phyloP scores from a whole-genome alignment of 2,888 invertebrate species.

The Metalampra italica region DNA sequence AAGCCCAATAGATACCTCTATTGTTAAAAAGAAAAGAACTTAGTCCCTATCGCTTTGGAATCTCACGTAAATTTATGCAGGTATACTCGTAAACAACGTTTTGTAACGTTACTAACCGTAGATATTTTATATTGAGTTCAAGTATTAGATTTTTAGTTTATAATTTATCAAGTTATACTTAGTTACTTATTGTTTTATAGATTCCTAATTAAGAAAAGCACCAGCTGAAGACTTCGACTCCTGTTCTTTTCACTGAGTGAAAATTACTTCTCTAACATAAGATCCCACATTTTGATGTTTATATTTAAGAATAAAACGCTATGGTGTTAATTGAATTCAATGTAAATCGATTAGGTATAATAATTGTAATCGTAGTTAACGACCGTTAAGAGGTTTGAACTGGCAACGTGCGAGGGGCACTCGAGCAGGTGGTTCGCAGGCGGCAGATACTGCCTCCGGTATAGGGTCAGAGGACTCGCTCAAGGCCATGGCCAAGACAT shows the following conservation, averaged over 20 bases:
- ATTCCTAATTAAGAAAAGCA: too few species aligned
- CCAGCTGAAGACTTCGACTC: neutral
- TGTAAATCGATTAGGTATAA: neutral
- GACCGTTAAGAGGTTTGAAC: conserved; percentile 7
- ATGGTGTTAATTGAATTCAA: neutral
- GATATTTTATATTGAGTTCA: too few species aligned
- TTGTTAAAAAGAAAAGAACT: too few species aligned
- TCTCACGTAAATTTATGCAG: too few species aligned
- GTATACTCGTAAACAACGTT: too few species aligned
- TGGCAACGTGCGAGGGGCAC: conserved; percentile 39
- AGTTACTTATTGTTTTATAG: neutral
- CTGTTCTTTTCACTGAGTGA: neutral
- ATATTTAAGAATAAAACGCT: too few species aligned
- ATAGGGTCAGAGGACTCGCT: conserved; percentile 65
- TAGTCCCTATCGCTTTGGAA: too few species aligned
- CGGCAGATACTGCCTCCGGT: conserved; percentile 47
- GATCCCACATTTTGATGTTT: too few species aligned
- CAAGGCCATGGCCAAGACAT: conserved; percentile 63
- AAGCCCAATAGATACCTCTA: too few species aligned
- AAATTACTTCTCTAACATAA: neutral
- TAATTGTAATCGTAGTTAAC: neutral
- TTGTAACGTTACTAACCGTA: too few species aligned
- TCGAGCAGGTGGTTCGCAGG: conserved; percentile 56
- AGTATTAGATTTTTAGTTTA: too few species aligned
- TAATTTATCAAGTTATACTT: neutral